These are phyloP conservation scores for Neolamprologus devosi DNA, from an alignment of 2,113 vertebrate genomes.

Conservation along the genomic window DNA sequence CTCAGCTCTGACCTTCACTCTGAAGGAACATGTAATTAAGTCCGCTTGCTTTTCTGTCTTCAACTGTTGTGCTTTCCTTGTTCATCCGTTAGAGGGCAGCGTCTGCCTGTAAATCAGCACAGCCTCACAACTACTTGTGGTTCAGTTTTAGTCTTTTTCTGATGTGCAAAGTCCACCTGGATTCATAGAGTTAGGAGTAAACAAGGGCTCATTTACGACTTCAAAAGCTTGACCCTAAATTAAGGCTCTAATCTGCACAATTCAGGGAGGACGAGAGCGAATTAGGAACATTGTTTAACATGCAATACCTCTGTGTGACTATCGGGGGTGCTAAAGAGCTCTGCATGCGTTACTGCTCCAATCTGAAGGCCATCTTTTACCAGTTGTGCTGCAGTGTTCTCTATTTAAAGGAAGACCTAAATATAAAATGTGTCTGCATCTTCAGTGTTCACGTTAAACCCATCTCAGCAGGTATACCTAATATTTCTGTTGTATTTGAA, in stretches of 20 bases:
- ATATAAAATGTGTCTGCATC: background rate
- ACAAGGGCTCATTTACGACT: background rate
- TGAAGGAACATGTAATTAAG: background rate
- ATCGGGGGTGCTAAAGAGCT: background rate
- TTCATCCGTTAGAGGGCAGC: constrained; percentile 15
- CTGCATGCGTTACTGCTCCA: background rate
- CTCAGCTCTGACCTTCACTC: background rate
- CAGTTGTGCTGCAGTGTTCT: background rate
- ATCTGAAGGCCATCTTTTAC: background rate
- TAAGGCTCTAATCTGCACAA: background rate
- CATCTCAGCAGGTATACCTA: background rate
- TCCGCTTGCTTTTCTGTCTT: background rate
- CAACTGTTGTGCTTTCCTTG: background rate
- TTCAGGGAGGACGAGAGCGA: background rate
- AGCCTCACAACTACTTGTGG: background rate
- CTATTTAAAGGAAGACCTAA: background rate
- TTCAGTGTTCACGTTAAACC: background rate
- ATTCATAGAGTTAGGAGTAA: background rate
- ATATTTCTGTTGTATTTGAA: background rate
- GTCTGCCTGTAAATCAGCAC: background rate
- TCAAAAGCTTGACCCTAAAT: background rate
- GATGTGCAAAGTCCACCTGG: background rate
- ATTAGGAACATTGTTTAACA: background rate
- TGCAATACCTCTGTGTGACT: background rate
- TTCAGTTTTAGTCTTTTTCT: background rate